phyloP scores from a whole-genome alignment of 2,797 vertebrate species.

The Aplochiton taeniatus region DNA sequence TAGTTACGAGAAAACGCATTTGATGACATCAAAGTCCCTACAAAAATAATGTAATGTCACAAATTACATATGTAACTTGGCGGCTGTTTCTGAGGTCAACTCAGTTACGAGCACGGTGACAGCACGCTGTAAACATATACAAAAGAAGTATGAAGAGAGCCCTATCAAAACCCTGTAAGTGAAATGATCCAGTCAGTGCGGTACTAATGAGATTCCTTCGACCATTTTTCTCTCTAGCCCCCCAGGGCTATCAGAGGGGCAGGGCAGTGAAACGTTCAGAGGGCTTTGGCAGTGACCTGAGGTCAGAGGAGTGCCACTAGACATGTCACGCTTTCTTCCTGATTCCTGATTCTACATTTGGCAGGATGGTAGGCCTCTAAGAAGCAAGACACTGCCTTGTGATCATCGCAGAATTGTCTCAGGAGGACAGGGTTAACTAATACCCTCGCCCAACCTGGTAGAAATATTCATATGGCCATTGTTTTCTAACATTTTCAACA shows the following conservation, averaged over 20 bases:
- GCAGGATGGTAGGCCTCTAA: slow-evolving; percentile 47
- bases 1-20: not conserved
- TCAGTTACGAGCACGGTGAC: too few relatives aligned
- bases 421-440: not conserved
- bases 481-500: slow-evolving; percentile 31
- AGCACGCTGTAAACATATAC: not conserved
- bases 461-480: slow-evolving; percentile 23
- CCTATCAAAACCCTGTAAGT: not conserved
- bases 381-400: slow-evolving; percentile 56
- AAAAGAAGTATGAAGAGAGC: slow-evolving; percentile 13
- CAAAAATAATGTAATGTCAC: too few relatives aligned
- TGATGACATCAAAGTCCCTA: too few relatives aligned
- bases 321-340: slow-evolving; percentile 68
- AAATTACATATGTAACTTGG: too few relatives aligned
- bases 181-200: slow-evolving; percentile 26
- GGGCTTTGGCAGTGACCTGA: slow-evolving; percentile 57
- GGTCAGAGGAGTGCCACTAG: slow-evolving; percentile 69
- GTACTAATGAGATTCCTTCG: not conserved
- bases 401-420: slow-evolving; percentile 44
- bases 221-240: slow-evolving; percentile 10
- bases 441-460: too few relatives aligned
- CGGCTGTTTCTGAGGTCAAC: too few relatives aligned
- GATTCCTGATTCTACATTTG: slow-evolving; percentile 59
- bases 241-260: slow-evolving; percentile 50
- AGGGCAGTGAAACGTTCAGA: slow-evolving; percentile 54